Evolutionary conservation across 2,888 invertebrate genomes (phyloP).

Genomic region (Salpingus planirostris): DNA sequence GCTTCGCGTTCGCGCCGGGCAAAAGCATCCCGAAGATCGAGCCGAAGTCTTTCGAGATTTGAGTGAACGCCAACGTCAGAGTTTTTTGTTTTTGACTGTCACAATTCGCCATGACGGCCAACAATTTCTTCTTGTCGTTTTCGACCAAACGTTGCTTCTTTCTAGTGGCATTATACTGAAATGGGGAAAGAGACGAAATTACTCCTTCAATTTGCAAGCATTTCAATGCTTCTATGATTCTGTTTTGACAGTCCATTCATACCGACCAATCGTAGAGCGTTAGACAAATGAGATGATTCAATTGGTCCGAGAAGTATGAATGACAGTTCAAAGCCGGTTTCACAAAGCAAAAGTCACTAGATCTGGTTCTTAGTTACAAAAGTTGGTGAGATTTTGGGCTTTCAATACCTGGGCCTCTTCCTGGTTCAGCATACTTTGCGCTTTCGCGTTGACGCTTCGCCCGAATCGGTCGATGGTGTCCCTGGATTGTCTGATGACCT

Average conservation of each 20-base stretch:
- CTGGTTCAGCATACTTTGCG: slow-evolving; percentile 76
- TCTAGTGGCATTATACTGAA: slow-evolving; percentile 56
- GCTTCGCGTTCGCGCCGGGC: slow-evolving; percentile 80
- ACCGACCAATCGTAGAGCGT: too few species aligned
- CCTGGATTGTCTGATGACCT: slow-evolving; percentile 47
- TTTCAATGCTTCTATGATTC: too few species aligned
- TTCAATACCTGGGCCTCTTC: too few species aligned
- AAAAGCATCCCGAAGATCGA: slow-evolving; percentile 87
- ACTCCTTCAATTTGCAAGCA: too few species aligned
- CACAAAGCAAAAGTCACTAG: too few species aligned
- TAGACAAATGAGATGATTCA: too few species aligned
- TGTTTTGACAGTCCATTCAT: too few species aligned
- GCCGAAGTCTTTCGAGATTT: slow-evolving; percentile 88
- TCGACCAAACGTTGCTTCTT: slow-evolving; percentile 60
- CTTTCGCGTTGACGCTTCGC: slow-evolving; percentile 67
- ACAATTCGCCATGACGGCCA: slow-evolving; percentile 72
- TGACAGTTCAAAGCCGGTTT: too few species aligned
- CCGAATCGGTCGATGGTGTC: slow-evolving; percentile 59
- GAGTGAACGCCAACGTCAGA: slow-evolving; percentile 70
- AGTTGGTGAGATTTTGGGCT: too few species aligned
- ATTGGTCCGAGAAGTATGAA: too few species aligned
- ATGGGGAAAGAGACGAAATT: too few species aligned
- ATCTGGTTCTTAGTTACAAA: too few species aligned
- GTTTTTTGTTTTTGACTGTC: slow-evolving; percentile 87
- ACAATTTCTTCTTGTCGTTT: slow-evolving; percentile 64